Percentiles rank a stretch among this genome's conserved stretches.
Evolutionary conservation across 2,797 vertebrate genomes (phyloP).

Genomic region (Cyclura pinguis): DNA sequence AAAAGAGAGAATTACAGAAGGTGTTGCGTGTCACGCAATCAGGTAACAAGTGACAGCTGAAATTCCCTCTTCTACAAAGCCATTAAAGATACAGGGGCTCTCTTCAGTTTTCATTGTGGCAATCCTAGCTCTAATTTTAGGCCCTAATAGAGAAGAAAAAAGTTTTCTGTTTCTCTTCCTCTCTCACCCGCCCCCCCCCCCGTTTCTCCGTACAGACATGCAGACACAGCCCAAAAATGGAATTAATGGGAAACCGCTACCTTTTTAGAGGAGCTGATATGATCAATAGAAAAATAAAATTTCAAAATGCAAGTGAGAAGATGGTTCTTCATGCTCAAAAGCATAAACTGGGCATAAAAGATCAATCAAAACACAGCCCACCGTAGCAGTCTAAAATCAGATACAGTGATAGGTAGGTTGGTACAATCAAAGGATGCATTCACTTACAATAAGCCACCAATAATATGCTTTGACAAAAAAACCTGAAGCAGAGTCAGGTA

Average conservation of each 20-base stretch:
- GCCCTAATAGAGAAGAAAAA: not conserved
- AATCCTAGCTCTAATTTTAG: not conserved
- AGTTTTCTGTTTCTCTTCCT: not conserved
- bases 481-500: not conserved
- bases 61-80: too few relatives aligned
- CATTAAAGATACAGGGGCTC: too few relatives aligned
- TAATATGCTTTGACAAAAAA: not conserved
- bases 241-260: not conserved
- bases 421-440: not conserved
- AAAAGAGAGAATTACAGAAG: too few relatives aligned
- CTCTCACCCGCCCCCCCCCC: too few relatives aligned
- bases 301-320: not conserved
- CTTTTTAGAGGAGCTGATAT: not conserved
- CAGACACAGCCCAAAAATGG: not conserved
- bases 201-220: not conserved
- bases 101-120: too few relatives aligned
- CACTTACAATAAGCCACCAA: not conserved
- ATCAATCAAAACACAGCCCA: not conserved
- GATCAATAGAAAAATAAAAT: not conserved
- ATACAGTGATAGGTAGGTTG: too few relatives aligned
- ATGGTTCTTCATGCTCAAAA: not conserved
- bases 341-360: not conserved
- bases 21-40: too few relatives aligned
- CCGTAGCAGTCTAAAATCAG: not conserved
- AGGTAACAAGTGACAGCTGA: too few relatives aligned